Evolutionary conservation across 2,888 invertebrate genomes (phyloP), one percentile per base, ranked within the genome.

Genomic region (Sarcophaga rosellei): DNA sequence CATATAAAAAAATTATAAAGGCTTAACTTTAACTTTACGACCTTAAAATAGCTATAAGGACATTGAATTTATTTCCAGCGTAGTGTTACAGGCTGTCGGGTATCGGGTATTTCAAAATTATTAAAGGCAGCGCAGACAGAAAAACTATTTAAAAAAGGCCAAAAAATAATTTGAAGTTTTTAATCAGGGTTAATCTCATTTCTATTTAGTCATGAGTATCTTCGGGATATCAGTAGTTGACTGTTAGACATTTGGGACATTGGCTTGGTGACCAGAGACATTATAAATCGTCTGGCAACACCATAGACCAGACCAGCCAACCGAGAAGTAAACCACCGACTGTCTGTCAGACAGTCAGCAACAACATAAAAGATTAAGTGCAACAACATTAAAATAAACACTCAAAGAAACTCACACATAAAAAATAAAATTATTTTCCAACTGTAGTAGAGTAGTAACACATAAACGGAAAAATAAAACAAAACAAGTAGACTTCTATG

Each of bases 401-500:
- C 35, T 35, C 35, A 35, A 35, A 61, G 12, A 73, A 44, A 61
- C 20, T 35, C 35, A 35, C 35, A 45, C 66, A 44, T 23, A 72
- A 57, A 61, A 68, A 15, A 57, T 35, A 35, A 61, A 73, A 72
- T 81, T 72, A 11, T 80, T 84, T 76, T 70, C 65, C 79, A 84
- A 82, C 45, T 80, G 70, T 84, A 80, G 84, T 84, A 75, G 75
- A 80, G 65, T 53, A 79, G 72, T 53, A 53, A 53, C 4, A 53
- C 15, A 53, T 15, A 53, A 53, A 17, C 35, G 10, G 12, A 53
- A 53, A 12, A 53, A 53, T 17, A 53, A 53, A 12, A 17, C 1
- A 53, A 53, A 17, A 53, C 15, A 5, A 53, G 53, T 53, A 53
- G 53, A 53, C 17, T 17, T 53, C 15, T 53, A 53, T 53, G 17